A percentile compares a stretch with the other conserved stretches of the same genome.
phyloP scores from a whole-genome alignment of 2,113 vertebrate species.

The Gasterosteus aculeatus region DNA sequence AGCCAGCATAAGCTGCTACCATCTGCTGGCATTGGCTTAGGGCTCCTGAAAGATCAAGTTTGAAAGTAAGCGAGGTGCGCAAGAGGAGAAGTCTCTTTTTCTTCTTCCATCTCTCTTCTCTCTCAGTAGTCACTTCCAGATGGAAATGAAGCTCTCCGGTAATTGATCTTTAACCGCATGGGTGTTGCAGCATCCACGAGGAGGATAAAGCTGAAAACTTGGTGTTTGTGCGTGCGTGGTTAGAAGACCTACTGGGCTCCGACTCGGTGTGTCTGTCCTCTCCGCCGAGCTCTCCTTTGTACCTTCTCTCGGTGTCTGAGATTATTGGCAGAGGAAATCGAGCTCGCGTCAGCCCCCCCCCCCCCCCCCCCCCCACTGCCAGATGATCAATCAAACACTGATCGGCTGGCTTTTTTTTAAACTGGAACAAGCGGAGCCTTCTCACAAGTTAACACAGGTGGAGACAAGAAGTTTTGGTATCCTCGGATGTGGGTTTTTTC shows the following conservation, averaged over 20 bases:
- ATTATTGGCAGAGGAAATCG: conserved; percentile 51
- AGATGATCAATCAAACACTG: conserved; percentile 40
- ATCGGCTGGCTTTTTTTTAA: conserved; percentile 32
- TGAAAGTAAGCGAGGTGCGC: conserved; percentile 61
- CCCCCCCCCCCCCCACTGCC: conserved; percentile 22
- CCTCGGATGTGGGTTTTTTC: too few species aligned
- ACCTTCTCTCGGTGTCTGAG: conserved; percentile 12
- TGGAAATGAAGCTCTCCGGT: conserved; percentile 56
- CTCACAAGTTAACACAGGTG: conserved; percentile 2
- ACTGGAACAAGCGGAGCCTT: conserved; percentile 3
- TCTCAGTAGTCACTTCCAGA: conserved; percentile 39
- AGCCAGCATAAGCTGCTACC: conserved; percentile 76
- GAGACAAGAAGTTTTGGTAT: neutral
- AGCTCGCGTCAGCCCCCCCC: conserved; percentile 28
- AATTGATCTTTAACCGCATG: conserved; percentile 55
- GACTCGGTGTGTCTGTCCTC: conserved; percentile 24
- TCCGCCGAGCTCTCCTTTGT: neutral
- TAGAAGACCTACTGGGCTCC: conserved; percentile 16
- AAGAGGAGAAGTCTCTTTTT: conserved; percentile 56
- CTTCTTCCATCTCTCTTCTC: conserved; percentile 30
- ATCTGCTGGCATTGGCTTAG: conserved; percentile 69
- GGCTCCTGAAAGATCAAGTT: conserved; percentile 69
- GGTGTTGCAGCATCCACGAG: conserved; percentile 24
- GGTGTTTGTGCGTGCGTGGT: conserved; percentile 9
- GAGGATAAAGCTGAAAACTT: conserved; percentile 33